These are phyloP conservation scores for Tringa solitaria DNA, from an alignment of 2,113 vertebrate genomes.

Conservation along the genomic window DNA sequence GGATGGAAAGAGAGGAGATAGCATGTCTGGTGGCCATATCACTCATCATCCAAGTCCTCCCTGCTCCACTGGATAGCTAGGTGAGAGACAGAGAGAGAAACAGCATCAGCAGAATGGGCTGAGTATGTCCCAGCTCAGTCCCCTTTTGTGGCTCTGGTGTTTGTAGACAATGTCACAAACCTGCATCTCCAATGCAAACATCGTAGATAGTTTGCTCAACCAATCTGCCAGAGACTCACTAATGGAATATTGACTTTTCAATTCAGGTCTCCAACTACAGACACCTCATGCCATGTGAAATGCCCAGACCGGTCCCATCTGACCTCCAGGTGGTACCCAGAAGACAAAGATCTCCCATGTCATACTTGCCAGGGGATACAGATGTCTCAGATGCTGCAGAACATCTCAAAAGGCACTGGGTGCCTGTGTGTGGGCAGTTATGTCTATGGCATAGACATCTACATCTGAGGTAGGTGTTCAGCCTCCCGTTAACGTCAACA, in stretches of 20 bases:
- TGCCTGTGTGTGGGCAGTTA: background rate
- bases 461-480: background rate
- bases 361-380: background rate
- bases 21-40: background rate
- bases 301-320: background rate
- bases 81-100: background rate
- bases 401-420: background rate
- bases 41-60: background rate
- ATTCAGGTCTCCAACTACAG: background rate
- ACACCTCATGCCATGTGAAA: background rate
- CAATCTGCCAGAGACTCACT: background rate
- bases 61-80: background rate
- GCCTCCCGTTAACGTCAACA: background rate
- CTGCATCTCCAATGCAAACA: background rate
- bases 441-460: background rate
- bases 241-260: background rate
- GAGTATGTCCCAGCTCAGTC: background rate
- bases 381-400: background rate
- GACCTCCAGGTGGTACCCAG: background rate
- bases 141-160: background rate
- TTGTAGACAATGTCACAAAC: background rate
- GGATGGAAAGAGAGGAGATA: background rate
- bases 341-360: background rate
- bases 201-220: background rate
- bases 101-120: background rate